A percentile compares a stretch with the other conserved stretches of the same genome.
phyloP scores from a whole-genome alignment of 1,140 invertebrate species.

The Tetraneura akinire region DNA sequence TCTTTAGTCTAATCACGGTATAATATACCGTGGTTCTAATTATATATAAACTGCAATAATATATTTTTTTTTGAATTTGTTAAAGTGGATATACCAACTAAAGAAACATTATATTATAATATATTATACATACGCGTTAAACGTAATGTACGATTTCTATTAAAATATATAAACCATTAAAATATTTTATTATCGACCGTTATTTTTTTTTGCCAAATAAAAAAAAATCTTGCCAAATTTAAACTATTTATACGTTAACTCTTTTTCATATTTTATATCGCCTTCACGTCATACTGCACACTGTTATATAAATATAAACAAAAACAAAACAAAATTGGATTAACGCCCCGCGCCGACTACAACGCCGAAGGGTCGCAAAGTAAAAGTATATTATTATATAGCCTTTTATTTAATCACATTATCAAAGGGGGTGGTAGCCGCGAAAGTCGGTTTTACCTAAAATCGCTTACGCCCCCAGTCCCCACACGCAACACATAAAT shows the following conservation, averaged over 20 bases:
- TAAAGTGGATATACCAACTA: too few species aligned
- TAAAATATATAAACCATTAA: too few species aligned
- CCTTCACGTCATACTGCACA: neutral
- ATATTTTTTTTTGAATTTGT: too few species aligned
- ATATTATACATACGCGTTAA: too few species aligned
- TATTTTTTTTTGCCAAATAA: neutral
- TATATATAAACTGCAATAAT: too few species aligned
- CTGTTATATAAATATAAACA: too few species aligned
- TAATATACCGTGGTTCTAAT: too few species aligned
- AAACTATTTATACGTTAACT: neutral
- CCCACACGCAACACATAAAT: constrained; percentile 23
- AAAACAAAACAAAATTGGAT: constrained; percentile 38
- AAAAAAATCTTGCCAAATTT: neutral
- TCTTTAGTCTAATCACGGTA: too few species aligned
- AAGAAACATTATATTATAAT: too few species aligned
- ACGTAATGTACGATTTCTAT: too few species aligned
- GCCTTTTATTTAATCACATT: constrained; percentile 49
- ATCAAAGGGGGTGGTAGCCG: constrained; percentile 10
- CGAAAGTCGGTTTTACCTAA: constrained; percentile 26
- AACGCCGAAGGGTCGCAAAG: constrained; percentile 7
- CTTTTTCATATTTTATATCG: neutral
- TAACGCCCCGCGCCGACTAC: constrained; percentile 35
- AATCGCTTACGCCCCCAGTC: constrained; percentile 32
- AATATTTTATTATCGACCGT: too few species aligned
- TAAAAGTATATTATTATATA: constrained; percentile 30